Conservation (phyloP, 2,113 vertebrate genomes). For the Mastomys coucha region DNA sequence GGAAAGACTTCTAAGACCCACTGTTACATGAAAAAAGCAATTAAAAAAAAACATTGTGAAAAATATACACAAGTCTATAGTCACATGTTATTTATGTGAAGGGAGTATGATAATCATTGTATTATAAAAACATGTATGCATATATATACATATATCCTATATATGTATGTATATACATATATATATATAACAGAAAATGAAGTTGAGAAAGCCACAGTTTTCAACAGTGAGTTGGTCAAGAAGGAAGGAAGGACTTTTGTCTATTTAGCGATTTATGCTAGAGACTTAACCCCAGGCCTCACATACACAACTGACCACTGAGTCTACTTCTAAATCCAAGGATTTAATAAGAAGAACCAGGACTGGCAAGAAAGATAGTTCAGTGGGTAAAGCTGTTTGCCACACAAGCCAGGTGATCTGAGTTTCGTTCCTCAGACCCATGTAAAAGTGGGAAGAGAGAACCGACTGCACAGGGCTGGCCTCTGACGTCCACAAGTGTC, state of each 20-base stretch:
- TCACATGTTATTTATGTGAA: background rate
- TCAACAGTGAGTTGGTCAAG: background rate
- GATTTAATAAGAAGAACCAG: background rate
- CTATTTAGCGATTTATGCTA: background rate
- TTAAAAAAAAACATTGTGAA: background rate
- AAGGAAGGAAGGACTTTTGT: background rate
- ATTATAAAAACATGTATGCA: background rate
- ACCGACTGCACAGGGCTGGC: background rate
- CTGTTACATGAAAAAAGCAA: background rate
- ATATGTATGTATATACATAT: background rate
- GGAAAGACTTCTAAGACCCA: background rate
- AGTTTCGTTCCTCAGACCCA: no score
- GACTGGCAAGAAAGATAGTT: background rate
- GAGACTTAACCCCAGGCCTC: background rate
- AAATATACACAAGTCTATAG: background rate
- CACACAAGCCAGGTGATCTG: background rate
- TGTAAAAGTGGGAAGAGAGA: background rate
- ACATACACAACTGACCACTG: no score
- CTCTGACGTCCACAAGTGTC: no score
- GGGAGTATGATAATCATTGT: background rate
- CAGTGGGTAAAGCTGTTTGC: background rate
- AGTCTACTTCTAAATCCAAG: background rate
- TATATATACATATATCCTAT: background rate
- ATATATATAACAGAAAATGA: background rate
- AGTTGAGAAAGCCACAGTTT: conserved; percentile 2